These are phyloP conservation scores for Drosophila neutralis DNA, from an alignment of 2,888 invertebrate species.

Conservation along the genomic window DNA sequence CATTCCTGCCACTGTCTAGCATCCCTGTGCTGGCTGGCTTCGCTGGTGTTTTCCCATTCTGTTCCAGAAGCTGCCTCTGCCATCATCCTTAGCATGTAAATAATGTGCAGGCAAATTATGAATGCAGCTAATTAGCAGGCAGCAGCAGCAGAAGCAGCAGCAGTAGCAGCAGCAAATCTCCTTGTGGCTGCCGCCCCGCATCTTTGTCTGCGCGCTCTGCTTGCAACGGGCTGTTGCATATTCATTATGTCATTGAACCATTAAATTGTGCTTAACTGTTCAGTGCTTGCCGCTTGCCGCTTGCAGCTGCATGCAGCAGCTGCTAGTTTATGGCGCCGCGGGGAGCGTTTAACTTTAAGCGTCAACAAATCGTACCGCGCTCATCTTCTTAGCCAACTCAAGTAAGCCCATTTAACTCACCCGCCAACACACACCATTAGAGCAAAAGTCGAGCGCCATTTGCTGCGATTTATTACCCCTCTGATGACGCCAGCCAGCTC, in stretches of 20 bases:
- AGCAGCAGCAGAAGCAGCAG: constrained; percentile 47
- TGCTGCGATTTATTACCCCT: constrained; percentile 66
- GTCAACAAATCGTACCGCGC: constrained; percentile 67
- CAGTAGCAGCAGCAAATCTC: neutral
- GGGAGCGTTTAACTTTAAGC: constrained; percentile 78
- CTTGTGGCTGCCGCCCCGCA: constrained; percentile 8
- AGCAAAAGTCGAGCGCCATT: constrained; percentile 62
- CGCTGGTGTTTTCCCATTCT: constrained; percentile 4
- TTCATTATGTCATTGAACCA: constrained; percentile 83
- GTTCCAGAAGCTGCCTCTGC: constrained; percentile 30
- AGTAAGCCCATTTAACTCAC: constrained; percentile 21
- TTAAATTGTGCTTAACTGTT: constrained; percentile 79
- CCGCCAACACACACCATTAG: constrained; percentile 19
- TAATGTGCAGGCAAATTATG: constrained; percentile 78
- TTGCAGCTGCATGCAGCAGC: constrained; percentile 2
- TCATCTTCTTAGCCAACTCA: constrained; percentile 31
- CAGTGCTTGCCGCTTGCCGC: constrained; percentile 26
- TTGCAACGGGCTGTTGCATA: constrained; percentile 65
- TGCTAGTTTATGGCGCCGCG: constrained; percentile 64
- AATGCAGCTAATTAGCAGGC: constrained; percentile 78
- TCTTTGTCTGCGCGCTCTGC: constrained; percentile 24
- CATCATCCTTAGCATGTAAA: constrained; percentile 74
- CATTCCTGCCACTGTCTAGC: constrained; percentile 40
- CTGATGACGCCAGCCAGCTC: constrained; percentile 19
- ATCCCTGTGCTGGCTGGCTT: constrained; percentile 2